Conservation (phyloP, 2,113 vertebrate species). For the Agapornis roseicollis region DNA sequence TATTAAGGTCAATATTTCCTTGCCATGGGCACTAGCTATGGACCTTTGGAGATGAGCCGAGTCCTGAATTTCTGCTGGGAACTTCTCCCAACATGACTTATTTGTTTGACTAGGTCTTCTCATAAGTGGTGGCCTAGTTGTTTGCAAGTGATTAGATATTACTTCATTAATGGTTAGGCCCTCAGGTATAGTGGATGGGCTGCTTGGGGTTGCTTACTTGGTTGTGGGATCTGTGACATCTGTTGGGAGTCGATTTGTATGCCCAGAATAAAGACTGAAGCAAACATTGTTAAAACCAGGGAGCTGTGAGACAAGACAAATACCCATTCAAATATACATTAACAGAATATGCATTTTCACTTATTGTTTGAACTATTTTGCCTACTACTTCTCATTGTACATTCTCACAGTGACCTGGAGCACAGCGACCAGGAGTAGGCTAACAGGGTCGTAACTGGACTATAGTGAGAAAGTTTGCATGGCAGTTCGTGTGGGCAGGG, state of each 20-base stretch:
- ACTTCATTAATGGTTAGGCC: neutral
- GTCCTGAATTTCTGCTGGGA: neutral
- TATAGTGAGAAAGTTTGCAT: no score
- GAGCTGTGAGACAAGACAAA: neutral
- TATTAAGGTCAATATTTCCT: constrained; percentile 5
- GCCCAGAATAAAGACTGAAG: neutral
- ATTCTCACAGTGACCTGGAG: no score
- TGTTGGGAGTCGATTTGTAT: neutral
- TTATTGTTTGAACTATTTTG: neutral
- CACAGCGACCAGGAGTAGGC: no score
- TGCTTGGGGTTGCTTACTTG: neutral
- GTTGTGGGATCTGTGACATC: neutral
- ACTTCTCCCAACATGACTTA: neutral
- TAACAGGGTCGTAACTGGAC: no score
- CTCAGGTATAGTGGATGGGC: neutral
- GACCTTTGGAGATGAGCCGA: neutral
- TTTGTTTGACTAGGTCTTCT: neutral
- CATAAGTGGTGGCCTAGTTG: neutral
- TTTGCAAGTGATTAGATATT: neutral
- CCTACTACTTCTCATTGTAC: neutral
- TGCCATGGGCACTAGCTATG: neutral
- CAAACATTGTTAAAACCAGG: neutral
- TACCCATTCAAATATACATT: neutral
- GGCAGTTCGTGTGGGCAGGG: no score
- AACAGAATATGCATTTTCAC: neutral